Conservation (phyloP, 2,113 vertebrate genomes). For the Falcunculus frontatus region DNA sequence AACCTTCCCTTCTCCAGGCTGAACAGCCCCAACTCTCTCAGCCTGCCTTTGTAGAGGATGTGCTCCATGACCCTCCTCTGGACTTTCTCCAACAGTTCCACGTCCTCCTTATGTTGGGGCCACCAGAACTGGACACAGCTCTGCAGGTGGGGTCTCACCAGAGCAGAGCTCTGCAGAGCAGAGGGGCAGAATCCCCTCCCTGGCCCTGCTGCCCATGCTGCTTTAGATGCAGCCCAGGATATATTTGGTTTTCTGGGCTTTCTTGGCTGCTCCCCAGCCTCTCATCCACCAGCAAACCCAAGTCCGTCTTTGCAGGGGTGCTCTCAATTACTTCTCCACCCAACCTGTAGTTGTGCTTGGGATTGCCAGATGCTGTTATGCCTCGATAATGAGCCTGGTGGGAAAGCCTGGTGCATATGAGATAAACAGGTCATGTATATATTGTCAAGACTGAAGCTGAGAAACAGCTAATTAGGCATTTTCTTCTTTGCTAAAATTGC, state of each 20-base stretch:
- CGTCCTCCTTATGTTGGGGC: no score
- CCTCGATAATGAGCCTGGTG: background rate
- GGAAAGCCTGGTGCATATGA: background rate
- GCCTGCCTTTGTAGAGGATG: background rate
- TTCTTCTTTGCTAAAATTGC: background rate
- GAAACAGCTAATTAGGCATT: background rate
- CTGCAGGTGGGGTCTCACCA: background rate
- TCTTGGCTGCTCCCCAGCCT: background rate
- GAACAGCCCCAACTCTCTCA: background rate
- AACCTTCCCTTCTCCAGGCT: background rate
- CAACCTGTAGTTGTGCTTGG: background rate
- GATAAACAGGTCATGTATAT: background rate
- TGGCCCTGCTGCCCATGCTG: fast-evolving
- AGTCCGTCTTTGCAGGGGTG: background rate
- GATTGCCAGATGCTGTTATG: background rate
- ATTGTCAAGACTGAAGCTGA: background rate
- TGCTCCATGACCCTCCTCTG: background rate
- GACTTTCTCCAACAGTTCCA: background rate
- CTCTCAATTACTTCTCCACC: background rate
- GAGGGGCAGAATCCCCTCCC: background rate
- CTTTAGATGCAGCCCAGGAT: background rate
- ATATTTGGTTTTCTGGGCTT: background rate
- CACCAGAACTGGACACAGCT: background rate
- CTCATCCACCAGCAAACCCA: background rate
- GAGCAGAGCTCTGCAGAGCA: background rate